Evolutionary conservation across 2,888 invertebrate species (phyloP).

Genomic region (Drosophila engyochracea): DNA sequence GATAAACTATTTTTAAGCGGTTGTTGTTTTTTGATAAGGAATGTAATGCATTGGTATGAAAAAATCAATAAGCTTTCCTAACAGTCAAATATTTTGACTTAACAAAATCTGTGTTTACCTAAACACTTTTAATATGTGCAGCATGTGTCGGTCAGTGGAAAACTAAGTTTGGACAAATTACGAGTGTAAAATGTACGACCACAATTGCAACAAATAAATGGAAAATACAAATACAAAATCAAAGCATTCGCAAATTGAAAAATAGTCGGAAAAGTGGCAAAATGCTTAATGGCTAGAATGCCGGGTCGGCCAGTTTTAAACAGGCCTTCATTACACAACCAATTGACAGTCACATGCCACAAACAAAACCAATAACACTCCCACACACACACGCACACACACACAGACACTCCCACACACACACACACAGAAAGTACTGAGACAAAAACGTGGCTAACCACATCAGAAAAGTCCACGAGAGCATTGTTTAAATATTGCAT

Average conservation of each 20-base stretch:
- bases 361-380: constrained; percentile 62
- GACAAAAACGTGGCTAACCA: constrained; percentile 61
- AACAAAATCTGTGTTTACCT: constrained; percentile 26
- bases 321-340: constrained; percentile 61
- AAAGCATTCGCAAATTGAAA: constrained; percentile 63
- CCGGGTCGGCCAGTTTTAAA: constrained; percentile 55
- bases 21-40: neutral
- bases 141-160: constrained; percentile 20
- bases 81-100: constrained; percentile 24
- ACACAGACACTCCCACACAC: constrained; percentile 13
- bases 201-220: constrained; percentile 16
- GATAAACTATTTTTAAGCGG: neutral
- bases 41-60: neutral
- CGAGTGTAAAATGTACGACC: constrained; percentile 16
- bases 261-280: constrained; percentile 39
- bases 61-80: neutral
- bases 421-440: constrained; percentile 39
- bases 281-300: constrained; percentile 47
- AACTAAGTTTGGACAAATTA: constrained; percentile 40
- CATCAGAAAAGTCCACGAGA: constrained; percentile 56
- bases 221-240: constrained; percentile 42
- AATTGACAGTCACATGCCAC: constrained; percentile 78
- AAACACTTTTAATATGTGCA: constrained; percentile 35
- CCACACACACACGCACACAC: constrained; percentile 19
- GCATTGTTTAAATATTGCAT: constrained; percentile 71